Base-by-base conservation (phyloP, 2,797 vertebrate species). In the Chaunax sp. region DNA sequence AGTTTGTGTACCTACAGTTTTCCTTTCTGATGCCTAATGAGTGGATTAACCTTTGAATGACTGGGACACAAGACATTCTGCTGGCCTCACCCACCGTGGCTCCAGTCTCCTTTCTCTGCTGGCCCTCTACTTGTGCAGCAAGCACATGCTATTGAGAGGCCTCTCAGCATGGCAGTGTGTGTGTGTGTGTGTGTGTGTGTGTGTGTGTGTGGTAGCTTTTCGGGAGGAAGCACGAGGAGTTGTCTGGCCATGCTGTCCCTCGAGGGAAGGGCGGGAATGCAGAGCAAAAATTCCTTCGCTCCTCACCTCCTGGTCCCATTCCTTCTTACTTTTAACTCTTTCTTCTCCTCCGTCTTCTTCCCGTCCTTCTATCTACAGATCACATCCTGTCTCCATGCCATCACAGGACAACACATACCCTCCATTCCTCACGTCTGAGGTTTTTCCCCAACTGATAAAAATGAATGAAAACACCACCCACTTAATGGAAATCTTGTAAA, bases 31-130 rank as follows among this genome's bases (percentile, higher is more conserved):
- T 57, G 25, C 40, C 54, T 14, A 64, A 71, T 57, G 53, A 81
- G 56, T n/a, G 33, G 20, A 78, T 88, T 84, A 79, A 81, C 72
- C 64, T 82, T 59, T 84, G 77, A 89, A 85, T 70, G 55, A 54
- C 30, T 0, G 9, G 4, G 30, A 57, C 54, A 59, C 70, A 72
- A 68, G 64, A 59, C 49, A 15, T 10, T 62, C 54, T 26, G 23
- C 37, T n/a, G 49, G 26, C 40, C 55, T 72, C 71, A 20, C 49
- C 67, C 81, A 25, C 37, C 1, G 1, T 4, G 52, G 23, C 55
- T 37, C 47, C 14, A 1, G 40, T 37, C 47, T 50, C 45, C 44
- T 56, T 46, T 41, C 38, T 56, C 69, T 53, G 47, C 38, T 47
- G 69, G n/a, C 20, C 49, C 54, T 62, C 46, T 28, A 64, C 77